A percentile compares a stretch with the other conserved stretches of the same genome.
Evolutionary conservation across 2,888 invertebrate species (phyloP).

Genomic region (Bellardia pandia): DNA sequence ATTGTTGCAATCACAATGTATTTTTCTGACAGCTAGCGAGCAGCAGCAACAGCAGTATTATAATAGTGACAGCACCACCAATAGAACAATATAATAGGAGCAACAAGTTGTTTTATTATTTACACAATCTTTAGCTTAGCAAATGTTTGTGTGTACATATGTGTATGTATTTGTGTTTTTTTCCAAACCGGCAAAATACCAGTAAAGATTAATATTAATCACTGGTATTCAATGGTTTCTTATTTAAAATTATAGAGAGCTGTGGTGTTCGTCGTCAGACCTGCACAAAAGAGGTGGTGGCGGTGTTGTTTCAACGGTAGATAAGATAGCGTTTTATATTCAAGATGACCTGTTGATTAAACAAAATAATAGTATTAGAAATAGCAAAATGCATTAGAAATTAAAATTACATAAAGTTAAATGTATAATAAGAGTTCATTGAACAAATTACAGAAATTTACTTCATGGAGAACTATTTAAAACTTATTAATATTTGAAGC

Average conservation of each 20-base stretch:
- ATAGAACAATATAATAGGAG: constrained; percentile 42
- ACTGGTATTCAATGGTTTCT: constrained; percentile 45
- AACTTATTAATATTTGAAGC: no score
- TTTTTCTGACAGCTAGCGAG: constrained; percentile 20
- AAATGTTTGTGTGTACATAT: constrained; percentile 26
- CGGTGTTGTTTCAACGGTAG: constrained; percentile 28
- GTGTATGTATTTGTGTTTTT: constrained; percentile 26
- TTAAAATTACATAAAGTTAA: constrained; percentile 5
- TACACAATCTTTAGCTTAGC: constrained; percentile 42
- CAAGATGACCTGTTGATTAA: constrained; percentile 58
- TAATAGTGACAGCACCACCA: constrained; percentile 37
- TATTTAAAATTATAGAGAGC: constrained; percentile 37
- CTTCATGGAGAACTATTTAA: no score
- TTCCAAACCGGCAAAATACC: constrained; percentile 52
- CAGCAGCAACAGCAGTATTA: constrained; percentile 19
- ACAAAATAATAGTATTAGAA: constrained; percentile 1
- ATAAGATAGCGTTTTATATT: constrained; percentile 48
- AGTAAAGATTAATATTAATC: constrained; percentile 51
- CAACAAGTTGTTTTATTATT: constrained; percentile 64
- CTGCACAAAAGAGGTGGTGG: constrained; percentile 40
- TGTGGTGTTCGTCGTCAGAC: background rate
- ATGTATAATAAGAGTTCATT: background rate
- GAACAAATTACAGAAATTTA: background rate
- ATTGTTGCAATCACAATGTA: constrained; percentile 53
- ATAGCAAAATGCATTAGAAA: background rate